Evolutionary conservation across 2,797 vertebrate species (phyloP).

Genomic region (Anabacerthia variegaticeps): DNA sequence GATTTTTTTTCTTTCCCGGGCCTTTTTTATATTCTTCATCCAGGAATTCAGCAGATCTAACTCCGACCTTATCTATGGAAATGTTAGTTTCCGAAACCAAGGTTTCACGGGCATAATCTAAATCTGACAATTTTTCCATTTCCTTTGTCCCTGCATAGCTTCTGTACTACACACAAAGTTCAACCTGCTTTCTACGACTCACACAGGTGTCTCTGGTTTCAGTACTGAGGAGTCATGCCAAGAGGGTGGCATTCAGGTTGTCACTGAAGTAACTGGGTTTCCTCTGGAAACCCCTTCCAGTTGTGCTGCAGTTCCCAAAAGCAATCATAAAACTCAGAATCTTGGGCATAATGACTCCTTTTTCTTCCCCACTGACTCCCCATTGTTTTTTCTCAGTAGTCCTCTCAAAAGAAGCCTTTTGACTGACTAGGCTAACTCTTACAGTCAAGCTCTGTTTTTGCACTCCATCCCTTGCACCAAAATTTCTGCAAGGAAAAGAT

Average conservation of each 20-base stretch:
- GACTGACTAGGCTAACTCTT: neutral
- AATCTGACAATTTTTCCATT: neutral
- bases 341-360: neutral
- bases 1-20: neutral
- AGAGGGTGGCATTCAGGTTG: neutral
- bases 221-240: neutral
- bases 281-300: neutral
- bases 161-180: neutral
- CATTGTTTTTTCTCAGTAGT: neutral
- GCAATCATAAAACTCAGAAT: neutral
- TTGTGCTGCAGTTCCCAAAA: neutral
- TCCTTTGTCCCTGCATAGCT: neutral
- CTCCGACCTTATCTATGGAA: neutral
- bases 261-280: neutral
- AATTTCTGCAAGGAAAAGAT: conserved; percentile 1
- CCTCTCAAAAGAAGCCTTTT: neutral
- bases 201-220: neutral
- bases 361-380: neutral
- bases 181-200: neutral
- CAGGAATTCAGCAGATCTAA: neutral
- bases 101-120: neutral
- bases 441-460: neutral
- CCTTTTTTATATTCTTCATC: neutral
- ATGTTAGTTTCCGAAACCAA: conserved; percentile 6
- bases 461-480: neutral